Percentiles rank a stretch among this genome's conserved stretches.
phyloP scores from a whole-genome alignment of 2,113 vertebrate species.

The Cariama cristata region DNA sequence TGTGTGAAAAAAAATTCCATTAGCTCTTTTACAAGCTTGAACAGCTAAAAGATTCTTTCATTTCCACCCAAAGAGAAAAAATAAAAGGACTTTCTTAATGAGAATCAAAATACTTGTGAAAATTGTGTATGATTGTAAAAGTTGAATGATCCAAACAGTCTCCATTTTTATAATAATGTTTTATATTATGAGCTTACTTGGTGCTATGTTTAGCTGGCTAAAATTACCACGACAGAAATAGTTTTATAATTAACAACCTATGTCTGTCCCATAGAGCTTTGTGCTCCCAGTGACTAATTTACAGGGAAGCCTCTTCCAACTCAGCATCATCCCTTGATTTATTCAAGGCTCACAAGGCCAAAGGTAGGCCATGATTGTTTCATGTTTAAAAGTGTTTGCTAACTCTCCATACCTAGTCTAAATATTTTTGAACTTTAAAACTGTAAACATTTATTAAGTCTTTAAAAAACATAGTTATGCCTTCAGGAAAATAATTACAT shows the following conservation, averaged over 20 bases:
- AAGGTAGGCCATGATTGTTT: not conserved
- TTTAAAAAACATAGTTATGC: not conserved
- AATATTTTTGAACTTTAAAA: constrained; percentile 28
- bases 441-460: not conserved
- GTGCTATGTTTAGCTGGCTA: not conserved
- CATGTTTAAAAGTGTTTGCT: not conserved
- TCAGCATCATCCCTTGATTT: not conserved
- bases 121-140: not conserved
- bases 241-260: not conserved
- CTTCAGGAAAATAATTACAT: constrained; percentile 51
- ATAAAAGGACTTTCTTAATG: not conserved
- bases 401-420: not conserved
- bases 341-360: not conserved
- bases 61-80: not conserved
- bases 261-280: not conserved
- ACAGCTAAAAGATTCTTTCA: not conserved
- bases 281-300: not conserved
- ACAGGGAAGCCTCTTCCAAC: not conserved
- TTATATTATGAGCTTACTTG: not conserved
- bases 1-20: not conserved
- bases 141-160: not conserved
- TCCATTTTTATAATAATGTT: not conserved
- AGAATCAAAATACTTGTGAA: not conserved
- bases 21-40: not conserved
- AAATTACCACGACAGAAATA: not conserved